Percentiles rank a stretch among this genome's conserved stretches.
Evolutionary conservation across 2,888 invertebrate genomes (phyloP).

Genomic region (Zhuqinia jingwanae): DNA sequence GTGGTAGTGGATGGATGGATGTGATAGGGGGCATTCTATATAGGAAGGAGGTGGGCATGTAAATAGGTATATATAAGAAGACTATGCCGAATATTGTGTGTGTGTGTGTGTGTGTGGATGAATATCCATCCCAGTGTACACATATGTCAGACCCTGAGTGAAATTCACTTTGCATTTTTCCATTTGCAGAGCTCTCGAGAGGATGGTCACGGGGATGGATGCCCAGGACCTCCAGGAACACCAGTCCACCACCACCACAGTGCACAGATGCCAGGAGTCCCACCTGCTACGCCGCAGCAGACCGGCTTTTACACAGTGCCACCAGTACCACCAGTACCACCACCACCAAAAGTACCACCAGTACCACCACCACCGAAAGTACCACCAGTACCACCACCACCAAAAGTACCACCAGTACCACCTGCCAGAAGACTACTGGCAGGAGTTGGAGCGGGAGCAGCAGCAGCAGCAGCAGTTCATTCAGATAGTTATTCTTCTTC

Average conservation of each 20-base stretch:
- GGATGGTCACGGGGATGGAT: conserved; percentile 79
- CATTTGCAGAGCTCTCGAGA: conserved; percentile 79
- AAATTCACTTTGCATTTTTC: conserved; percentile 66
- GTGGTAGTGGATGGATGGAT: neutral
- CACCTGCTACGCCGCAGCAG: conserved; percentile 19
- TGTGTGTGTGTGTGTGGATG: too few species aligned
- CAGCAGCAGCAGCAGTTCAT: too few species aligned
- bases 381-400: conserved; percentile 72
- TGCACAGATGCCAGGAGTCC: conserved; percentile 57
- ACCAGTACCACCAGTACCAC: conserved; percentile 76
- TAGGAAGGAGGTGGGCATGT: too few species aligned
- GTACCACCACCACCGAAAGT: conserved; percentile 72
- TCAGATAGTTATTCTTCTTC: neutral
- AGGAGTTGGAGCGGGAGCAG: conserved; percentile 52
- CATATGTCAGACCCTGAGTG: conserved; percentile 62
- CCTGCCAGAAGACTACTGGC: conserved; percentile 50
- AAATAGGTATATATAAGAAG: neutral
- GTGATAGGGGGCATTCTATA: neutral
- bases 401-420: conserved; percentile 44
- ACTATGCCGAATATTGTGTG: too few species aligned
- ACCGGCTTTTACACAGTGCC: neutral
- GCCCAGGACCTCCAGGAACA: conserved; percentile 77
- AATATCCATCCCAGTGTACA: conserved; percentile 19
- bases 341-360: conserved; percentile 41
- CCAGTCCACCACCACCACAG: conserved; percentile 70